Percentiles rank a stretch among this genome's conserved stretches.
These are phyloP conservation scores for Cygnus buccinator DNA, from an alignment of 2,113 vertebrate genomes.

Conservation along the genomic window DNA sequence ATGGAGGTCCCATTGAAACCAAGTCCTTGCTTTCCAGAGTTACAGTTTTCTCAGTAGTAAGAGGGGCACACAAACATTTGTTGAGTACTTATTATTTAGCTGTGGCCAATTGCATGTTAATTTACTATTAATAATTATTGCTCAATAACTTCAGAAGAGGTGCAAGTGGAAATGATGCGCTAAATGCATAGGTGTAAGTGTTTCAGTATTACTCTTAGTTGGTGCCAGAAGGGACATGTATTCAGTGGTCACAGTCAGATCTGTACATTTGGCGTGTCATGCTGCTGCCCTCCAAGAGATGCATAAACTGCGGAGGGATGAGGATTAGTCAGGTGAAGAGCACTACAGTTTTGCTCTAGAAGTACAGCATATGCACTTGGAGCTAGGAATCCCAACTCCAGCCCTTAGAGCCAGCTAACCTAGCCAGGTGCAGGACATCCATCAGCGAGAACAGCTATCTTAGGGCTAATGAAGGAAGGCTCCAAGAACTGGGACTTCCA, in stretches of 20 bases:
- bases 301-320: background rate
- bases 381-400: background rate
- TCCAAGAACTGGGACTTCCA: background rate
- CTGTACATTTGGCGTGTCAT: rapidly evolving
- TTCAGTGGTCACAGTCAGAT: background rate
- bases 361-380: background rate
- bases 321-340: background rate
- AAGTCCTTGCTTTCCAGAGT: background rate
- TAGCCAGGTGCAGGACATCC: background rate
- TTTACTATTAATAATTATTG: background rate
- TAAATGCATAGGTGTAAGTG: background rate
- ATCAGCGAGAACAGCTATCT: background rate
- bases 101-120: background rate
- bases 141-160: background rate
- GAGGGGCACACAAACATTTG: background rate
- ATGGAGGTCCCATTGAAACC: background rate
- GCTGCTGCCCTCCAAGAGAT: background rate
- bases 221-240: background rate
- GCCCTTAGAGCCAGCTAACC: background rate
- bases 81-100: background rate
- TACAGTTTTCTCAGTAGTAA: background rate
- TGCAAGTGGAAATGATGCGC: background rate
- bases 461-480: background rate
- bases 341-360: background rate
- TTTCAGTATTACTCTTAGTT: background rate